Percentiles rank a stretch among this genome's conserved stretches.
Evolutionary conservation across 2,797 vertebrate species (phyloP).

Genomic region (Chaetophractus vellerosus): DNA sequence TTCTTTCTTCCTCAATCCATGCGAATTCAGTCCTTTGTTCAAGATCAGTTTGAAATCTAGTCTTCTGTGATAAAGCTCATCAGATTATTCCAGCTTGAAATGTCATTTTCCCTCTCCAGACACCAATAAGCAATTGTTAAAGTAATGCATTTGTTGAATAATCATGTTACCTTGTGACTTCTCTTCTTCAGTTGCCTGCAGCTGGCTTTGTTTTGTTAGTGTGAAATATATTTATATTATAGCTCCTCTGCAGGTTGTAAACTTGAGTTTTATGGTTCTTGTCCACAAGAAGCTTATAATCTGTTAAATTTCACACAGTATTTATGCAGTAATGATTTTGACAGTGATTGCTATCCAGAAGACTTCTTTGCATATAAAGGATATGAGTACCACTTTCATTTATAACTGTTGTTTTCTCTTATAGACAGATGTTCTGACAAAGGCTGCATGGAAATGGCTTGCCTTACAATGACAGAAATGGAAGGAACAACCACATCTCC

Average conservation of each 20-base stretch:
- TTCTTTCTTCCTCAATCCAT: not conserved
- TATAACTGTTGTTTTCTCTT: conserved; percentile 79
- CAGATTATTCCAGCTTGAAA: conserved; percentile 14
- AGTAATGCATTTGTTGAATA: conserved; percentile 44
- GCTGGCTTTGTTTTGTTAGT: conserved; percentile 22
- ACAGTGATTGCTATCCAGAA: not conserved
- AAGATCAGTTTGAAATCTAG: conserved; percentile 50
- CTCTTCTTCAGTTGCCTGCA: conserved; percentile 2
- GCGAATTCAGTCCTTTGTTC: not conserved
- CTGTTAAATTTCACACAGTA: not conserved
- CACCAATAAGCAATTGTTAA: not conserved
- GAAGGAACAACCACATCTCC: conserved; percentile 88
- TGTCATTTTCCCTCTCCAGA: not conserved
- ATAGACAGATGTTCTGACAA: conserved; percentile 90
- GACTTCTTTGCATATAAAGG: conserved; percentile 1
- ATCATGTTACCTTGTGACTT: not conserved
- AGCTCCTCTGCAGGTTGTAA: not conserved
- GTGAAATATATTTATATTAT: conserved; percentile 12
- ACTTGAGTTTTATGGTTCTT: conserved; percentile 32
- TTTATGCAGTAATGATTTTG: not conserved
- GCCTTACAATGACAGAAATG: conserved; percentile 94
- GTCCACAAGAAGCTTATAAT: conserved; percentile 21
- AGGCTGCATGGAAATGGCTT: conserved; percentile 91
- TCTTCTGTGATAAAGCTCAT: conserved; percentile 7
- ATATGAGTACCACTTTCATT: conserved; percentile 4